phyloP scores from a whole-genome alignment of 1,140 invertebrate species.

The Pteromalus puparum region DNA sequence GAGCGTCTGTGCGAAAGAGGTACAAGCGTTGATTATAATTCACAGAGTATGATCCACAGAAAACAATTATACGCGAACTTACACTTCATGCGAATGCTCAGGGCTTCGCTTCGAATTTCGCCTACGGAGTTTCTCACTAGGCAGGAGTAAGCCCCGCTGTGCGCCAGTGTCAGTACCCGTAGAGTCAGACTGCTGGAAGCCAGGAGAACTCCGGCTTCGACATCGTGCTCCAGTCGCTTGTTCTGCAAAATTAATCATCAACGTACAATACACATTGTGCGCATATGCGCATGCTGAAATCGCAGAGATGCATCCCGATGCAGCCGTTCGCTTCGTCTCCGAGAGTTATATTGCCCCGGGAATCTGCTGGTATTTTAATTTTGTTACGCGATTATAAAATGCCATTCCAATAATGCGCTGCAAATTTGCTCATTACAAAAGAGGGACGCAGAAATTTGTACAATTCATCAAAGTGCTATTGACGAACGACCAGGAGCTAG shows the following conservation, averaged over 20 bases:
- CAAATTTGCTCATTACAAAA: not conserved
- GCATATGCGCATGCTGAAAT: no score
- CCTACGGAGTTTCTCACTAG: constrained; percentile 82
- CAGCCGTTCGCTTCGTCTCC: no score
- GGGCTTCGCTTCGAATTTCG: constrained; percentile 79
- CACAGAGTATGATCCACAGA: no score
- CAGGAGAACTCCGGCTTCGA: constrained; percentile 58
- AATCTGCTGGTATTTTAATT: no score
- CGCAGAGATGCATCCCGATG: no score
- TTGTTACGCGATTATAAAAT: no score
- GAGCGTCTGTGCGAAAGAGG: constrained; percentile 73
- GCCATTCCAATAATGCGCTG: no score
- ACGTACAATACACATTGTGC: no score
- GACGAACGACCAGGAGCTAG: no score
- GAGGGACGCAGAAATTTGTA: not conserved
- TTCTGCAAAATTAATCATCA: constrained; percentile 51
- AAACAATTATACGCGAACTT: constrained; percentile 69
- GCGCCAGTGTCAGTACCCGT: constrained; percentile 71
- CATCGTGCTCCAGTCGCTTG: constrained; percentile 58
- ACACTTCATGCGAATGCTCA: constrained; percentile 81
- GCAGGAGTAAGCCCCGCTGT: constrained; percentile 82
- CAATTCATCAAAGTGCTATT: not conserved
- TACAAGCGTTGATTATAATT: no score
- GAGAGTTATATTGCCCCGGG: no score
- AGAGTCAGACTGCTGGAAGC: constrained; percentile 71